Conservation (phyloP, 2,888 invertebrate species). For the Eudasyphora cyanicolor region DNA sequence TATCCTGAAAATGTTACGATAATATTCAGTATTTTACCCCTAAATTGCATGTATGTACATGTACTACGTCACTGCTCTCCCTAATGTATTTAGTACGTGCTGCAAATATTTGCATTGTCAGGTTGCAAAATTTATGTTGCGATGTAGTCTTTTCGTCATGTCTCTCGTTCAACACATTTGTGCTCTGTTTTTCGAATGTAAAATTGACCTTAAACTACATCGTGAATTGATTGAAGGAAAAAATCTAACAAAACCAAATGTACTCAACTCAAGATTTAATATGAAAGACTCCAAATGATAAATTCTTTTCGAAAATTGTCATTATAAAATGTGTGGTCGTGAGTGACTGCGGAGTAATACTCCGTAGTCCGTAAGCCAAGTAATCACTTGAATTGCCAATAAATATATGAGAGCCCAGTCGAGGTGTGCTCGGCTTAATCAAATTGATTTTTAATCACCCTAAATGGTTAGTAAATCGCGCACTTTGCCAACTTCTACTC, state of each 20-base stretch:
- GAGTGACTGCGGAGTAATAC: too few species aligned
- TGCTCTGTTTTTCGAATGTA: constrained; percentile 46
- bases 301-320: constrained; percentile 30
- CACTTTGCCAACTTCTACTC: not conserved
- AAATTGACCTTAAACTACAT: constrained; percentile 65
- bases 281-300: not conserved
- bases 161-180: constrained; percentile 29
- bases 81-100: not conserved
- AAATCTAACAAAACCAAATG: constrained; percentile 22
- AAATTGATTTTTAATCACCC: constrained; percentile 41
- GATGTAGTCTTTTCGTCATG: not conserved
- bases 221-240: constrained; percentile 25
- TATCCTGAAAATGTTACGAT: too few species aligned
- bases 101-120: constrained; percentile 50
- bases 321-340: too few species aligned
- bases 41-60: too few species aligned
- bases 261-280: not conserved
- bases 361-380: too few species aligned
- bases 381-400: too few species aligned
- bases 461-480: not conserved
- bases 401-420: not conserved
- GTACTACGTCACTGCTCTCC: not conserved
- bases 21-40: too few species aligned
- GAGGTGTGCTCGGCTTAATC: constrained; percentile 16
- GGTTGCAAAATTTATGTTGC: constrained; percentile 27